phyloP scores from a whole-genome alignment of 2,797 vertebrate genomes.

The Tadarida brasiliensis region DNA sequence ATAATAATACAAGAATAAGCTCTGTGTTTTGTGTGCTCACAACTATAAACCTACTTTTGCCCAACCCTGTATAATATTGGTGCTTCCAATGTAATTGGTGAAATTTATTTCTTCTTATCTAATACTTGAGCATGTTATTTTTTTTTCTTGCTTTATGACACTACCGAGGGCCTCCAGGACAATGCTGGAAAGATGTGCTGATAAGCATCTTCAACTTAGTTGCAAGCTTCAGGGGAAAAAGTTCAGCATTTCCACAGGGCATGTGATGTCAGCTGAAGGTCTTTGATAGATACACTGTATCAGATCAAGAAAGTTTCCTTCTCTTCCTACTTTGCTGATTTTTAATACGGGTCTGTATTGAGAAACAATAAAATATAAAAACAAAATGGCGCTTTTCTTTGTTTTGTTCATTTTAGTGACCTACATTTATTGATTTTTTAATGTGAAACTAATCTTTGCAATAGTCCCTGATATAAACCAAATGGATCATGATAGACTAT shows the following conservation, averaged over 20 bases:
- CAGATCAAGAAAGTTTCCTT: background rate
- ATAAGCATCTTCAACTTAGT: background rate
- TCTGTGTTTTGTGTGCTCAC: too few species aligned
- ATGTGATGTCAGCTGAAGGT: background rate
- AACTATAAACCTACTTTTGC: too few species aligned
- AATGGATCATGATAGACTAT: conserved; percentile 4
- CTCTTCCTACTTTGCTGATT: background rate
- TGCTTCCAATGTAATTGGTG: background rate
- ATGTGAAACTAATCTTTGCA: background rate
- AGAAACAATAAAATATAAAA: background rate
- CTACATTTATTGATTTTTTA: conserved; percentile 31
- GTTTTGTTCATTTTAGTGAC: background rate
- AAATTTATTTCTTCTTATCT: background rate
- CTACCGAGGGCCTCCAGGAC: background rate
- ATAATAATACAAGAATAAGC: too few species aligned
- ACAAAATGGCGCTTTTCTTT: background rate
- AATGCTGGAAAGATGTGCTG: too few species aligned
- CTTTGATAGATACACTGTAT: background rate
- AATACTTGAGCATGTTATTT: background rate
- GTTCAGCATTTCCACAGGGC: background rate
- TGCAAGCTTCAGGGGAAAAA: background rate
- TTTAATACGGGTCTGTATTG: background rate
- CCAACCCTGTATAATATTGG: background rate
- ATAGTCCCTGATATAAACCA: conserved; percentile 22
- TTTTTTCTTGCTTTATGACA: background rate